These are phyloP conservation scores for Mactromeris polynyma DNA, from an alignment of 2,888 invertebrate species.

Conservation along the genomic window DNA sequence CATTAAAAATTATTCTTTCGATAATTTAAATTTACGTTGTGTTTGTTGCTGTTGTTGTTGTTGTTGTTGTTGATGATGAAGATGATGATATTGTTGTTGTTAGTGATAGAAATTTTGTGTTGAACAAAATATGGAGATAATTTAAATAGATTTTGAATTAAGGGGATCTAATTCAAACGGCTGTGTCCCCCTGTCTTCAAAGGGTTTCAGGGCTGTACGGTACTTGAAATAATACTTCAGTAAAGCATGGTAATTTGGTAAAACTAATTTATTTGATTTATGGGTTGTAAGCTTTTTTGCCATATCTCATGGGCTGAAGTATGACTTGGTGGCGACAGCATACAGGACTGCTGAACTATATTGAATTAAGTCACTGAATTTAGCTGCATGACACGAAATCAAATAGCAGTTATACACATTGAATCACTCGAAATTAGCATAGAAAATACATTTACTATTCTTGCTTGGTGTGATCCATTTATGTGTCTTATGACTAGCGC, in stretches of 20 bases:
- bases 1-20: too few relatives aligned
- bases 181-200: not conserved
- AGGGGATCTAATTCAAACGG: not conserved
- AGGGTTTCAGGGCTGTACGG: not conserved
- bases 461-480: not conserved
- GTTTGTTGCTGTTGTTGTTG: not conserved
- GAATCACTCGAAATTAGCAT: slow-evolving; percentile 52
- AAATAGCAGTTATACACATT: slow-evolving; percentile 45
- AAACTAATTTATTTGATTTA: not conserved
- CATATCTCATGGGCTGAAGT: not conserved
- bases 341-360: not conserved
- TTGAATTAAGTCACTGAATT: not conserved
- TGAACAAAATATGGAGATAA: not conserved
- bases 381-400: slow-evolving; percentile 22
- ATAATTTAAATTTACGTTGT: not conserved
- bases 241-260: not conserved
- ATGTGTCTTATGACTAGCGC: not conserved
- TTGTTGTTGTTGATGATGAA: not conserved
- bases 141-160: not conserved
- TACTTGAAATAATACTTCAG: not conserved
- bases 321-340: not conserved
- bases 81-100: not conserved
- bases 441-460: slow-evolving; percentile 55
- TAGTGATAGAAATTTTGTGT: not conserved
- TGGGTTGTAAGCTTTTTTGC: not conserved